Base-by-base conservation (phyloP, 2,113 vertebrate genomes). In the Origma solitaria region DNA sequence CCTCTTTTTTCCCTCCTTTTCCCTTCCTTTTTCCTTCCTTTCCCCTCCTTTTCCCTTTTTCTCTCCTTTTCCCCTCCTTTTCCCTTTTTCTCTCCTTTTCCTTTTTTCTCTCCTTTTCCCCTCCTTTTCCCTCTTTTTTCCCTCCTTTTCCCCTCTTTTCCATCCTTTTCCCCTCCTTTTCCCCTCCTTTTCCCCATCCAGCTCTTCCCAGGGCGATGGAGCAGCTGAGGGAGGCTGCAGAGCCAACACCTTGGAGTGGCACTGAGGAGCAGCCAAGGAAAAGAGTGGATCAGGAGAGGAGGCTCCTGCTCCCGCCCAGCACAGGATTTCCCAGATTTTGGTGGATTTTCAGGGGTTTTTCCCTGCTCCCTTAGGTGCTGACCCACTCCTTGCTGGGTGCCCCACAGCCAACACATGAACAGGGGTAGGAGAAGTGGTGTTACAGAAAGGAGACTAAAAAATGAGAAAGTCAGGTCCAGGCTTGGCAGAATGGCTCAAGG, bases 261-360 rank as follows among this genome's bases (percentile, higher is more conserved):
- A 62, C 27, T 17, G 15, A 49, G 24, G 30, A 12, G 20, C 38
- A 42, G 22, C n/a, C 28, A 35, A 75, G 40, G 58, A 17, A 20
- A 70, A 37, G 9, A 8, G 42, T 0, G 5, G 28, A 25, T 27
- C 6, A 8, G 53, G 11, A 40, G 17, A 35, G 40, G 45, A 6
- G 7, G 50, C 35, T 20, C 2, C 0, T 9, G 10, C 27, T 82
- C 11, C 66, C 44, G 11, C 7, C 47, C 71, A 51, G 0, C 2
- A 6, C 50, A 42, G 19, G 1, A 49, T 21, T 58, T 20, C 31
- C 23, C 3, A 7, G 20, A 49, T 8, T 70, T 70, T 25, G 20
- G 24, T 6, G 56, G 2, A 2, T 22, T 45, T 50, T 37, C 15
- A 0, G 5, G 15, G 33, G 21, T 69, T 87, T 84, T 25, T 33